Evolutionary conservation across 2,888 invertebrate species (phyloP).

Genomic region (Drosophila peninsularis): DNA sequence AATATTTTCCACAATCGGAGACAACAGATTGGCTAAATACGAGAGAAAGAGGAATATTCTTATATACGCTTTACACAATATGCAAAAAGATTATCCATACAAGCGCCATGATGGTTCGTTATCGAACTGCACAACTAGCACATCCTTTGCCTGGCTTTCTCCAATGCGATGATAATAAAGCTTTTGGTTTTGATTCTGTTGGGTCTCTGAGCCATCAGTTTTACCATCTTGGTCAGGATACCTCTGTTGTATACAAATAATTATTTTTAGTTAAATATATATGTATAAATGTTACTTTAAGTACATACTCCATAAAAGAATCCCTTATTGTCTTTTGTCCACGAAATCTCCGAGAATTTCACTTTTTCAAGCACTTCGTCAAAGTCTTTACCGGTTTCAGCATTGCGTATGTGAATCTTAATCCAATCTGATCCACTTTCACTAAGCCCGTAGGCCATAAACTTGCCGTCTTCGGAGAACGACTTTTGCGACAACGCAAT

Average conservation of each 20-base stretch:
- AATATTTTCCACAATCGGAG: conserved; percentile 95
- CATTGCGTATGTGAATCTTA: conserved; percentile 93
- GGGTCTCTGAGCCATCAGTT: conserved; percentile 96
- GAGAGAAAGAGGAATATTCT: neutral
- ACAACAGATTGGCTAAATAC: conserved; percentile 91
- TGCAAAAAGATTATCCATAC: conserved; percentile 84
- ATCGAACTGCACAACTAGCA: conserved; percentile 94
- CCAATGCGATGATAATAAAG: conserved; percentile 96
- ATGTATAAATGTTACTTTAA: neutral
- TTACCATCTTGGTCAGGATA: conserved; percentile 93
- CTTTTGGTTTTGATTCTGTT: conserved; percentile 94
- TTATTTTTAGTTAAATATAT: neutral
- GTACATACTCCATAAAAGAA: conserved; percentile 94
- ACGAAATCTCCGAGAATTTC: conserved; percentile 95
- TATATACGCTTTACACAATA: neutral
- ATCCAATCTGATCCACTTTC: conserved; percentile 98
- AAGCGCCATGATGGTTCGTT: conserved; percentile 96
- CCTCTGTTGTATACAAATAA: conserved; percentile 85
- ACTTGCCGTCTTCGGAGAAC: conserved; percentile 95
- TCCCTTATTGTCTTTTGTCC: conserved; percentile 98
- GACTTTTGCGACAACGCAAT: conserved; percentile 90
- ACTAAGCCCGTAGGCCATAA: conserved; percentile 96
- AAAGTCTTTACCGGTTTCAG: conserved; percentile 91
- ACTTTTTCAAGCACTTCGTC: conserved; percentile 95
- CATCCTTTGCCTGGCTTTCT: conserved; percentile 93